Percentiles rank a stretch among this genome's conserved stretches.
Evolutionary conservation across 2,888 invertebrate genomes (phyloP).

Genomic region (Phania funesta): DNA sequence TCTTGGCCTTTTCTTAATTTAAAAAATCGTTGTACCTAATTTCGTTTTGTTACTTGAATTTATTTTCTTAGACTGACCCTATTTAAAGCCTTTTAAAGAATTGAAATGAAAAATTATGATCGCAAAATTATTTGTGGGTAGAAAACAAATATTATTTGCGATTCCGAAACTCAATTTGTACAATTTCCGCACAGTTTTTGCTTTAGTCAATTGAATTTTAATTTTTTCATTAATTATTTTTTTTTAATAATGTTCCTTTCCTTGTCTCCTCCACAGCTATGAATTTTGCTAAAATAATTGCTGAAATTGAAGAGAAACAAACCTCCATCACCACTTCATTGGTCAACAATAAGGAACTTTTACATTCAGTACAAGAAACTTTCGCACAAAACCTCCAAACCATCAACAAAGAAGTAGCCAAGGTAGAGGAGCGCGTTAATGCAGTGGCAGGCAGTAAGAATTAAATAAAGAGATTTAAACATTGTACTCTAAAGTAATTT

Average conservation of each 20-base stretch:
- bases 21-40: not conserved
- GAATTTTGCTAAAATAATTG: constrained; percentile 91
- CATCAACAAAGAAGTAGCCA: constrained; percentile 87
- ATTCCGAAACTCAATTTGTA: too few relatives aligned
- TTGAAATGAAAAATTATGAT: too few relatives aligned
- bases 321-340: constrained; percentile 86
- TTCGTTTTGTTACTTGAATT: constrained; percentile 1
- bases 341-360: constrained; percentile 88
- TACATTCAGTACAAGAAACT: constrained; percentile 90
- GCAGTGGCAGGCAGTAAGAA: constrained; percentile 78
- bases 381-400: constrained; percentile 90
- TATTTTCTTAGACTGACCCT: too few relatives aligned
- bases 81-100: too few relatives aligned
- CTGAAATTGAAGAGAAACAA: constrained; percentile 89
- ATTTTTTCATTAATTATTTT: not conserved
- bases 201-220: too few relatives aligned
- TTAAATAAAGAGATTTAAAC: not conserved
- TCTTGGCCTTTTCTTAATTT: not conserved
- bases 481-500: not conserved
- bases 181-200: too few relatives aligned
- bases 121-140: too few relatives aligned
- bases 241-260: constrained; percentile 53
- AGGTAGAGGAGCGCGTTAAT: constrained; percentile 87
- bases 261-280: constrained; percentile 84
- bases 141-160: too few relatives aligned